These are phyloP conservation scores for Dermochelys coriacea DNA, from an alignment of 2,797 vertebrate genomes.

Conservation along the genomic window DNA sequence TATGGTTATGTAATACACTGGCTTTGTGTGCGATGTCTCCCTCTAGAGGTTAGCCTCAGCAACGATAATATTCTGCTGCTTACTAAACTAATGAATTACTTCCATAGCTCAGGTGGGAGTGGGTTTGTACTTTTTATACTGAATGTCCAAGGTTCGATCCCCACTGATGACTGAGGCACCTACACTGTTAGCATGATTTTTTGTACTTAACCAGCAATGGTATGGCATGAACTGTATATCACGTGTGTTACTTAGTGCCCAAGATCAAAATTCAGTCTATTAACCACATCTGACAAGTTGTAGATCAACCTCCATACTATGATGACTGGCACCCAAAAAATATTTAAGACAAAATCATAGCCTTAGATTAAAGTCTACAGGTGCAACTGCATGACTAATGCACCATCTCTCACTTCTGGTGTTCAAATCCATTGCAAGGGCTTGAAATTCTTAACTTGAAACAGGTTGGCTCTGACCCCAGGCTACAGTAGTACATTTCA, in stretches of 20 bases:
- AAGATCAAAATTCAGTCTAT: background rate
- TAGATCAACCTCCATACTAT: background rate
- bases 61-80: slow-evolving; percentile 5
- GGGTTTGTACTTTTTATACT: background rate
- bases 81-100: slow-evolving; percentile 14
- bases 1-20: background rate
- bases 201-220: background rate
- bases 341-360: background rate
- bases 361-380: background rate
- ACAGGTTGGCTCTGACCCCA: background rate
- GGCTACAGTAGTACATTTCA: background rate
- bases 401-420: background rate
- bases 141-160: background rate
- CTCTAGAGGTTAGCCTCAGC: slow-evolving; percentile 67
- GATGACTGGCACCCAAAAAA: slow-evolving; percentile 15
- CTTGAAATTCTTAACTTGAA: background rate
- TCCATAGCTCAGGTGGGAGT: background rate
- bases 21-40: slow-evolving; percentile 41
- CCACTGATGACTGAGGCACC: background rate
- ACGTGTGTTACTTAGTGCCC: background rate
- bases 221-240: background rate
- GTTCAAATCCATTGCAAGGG: background rate
- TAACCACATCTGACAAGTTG: background rate
- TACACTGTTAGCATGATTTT: background rate
- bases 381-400: slow-evolving; percentile 10